Percentiles rank a stretch among this genome's conserved stretches.
phyloP scores from a whole-genome alignment of 2,888 invertebrate species.

The Balanococcus diminutus region DNA sequence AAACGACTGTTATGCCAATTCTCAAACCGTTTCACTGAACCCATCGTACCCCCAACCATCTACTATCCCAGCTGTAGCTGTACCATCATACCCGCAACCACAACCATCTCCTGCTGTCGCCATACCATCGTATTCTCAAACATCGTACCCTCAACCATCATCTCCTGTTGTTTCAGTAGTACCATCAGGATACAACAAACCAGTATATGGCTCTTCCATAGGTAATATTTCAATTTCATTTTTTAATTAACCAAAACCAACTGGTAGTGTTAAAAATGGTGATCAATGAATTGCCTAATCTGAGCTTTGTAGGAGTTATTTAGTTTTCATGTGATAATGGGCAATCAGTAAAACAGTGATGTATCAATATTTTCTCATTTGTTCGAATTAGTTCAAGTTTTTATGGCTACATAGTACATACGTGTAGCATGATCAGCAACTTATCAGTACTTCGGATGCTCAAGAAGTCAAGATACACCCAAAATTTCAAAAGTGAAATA shows the following conservation, averaged over 20 bases:
- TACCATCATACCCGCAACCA: not conserved
- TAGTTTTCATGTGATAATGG: too few species aligned
- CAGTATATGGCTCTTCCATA: constrained; percentile 4
- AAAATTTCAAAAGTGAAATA: too few species aligned
- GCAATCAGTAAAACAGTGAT: too few species aligned
- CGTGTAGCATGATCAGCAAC: too few species aligned
- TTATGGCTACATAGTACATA: too few species aligned
- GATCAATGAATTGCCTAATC: not conserved
- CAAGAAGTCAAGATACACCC: too few species aligned
- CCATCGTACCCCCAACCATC: not conserved
- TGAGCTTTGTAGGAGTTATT: not conserved
- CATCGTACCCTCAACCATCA: not conserved
- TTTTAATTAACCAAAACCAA: too few species aligned
- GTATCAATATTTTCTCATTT: too few species aligned
- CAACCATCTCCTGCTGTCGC: not conserved
- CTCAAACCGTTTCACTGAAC: not conserved
- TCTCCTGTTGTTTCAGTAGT: not conserved
- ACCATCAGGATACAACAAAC: not conserved
- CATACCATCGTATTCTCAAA: not conserved
- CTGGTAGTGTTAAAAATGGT: too few species aligned
- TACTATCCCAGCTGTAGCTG: not conserved
- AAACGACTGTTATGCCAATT: not conserved
- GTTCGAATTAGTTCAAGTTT: too few species aligned
- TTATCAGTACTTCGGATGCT: too few species aligned
- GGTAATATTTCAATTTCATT: not conserved